Percentiles rank a stretch among this genome's conserved stretches.
These are phyloP conservation scores for Chromoteleia sp. DNA, from an alignment of 2,888 invertebrate species.

Conservation along the genomic window DNA sequence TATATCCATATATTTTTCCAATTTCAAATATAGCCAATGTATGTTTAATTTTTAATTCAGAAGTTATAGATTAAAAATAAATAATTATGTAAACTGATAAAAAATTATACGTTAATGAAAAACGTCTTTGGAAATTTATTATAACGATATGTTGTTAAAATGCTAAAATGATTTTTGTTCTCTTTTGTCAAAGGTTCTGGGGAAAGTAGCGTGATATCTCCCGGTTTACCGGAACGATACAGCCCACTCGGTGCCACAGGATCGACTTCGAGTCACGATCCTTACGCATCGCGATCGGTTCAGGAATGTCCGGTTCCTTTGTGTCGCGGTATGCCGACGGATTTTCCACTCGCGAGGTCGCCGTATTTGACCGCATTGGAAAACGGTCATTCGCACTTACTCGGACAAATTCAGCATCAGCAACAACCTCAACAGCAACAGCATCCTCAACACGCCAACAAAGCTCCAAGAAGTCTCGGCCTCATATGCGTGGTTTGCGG, in stretches of 20 bases:
- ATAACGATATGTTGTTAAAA: too few species aligned
- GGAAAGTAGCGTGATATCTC: conserved; percentile 83
- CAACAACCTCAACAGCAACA: conserved; percentile 75
- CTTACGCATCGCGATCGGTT: conserved; percentile 81
- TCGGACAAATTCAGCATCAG: conserved; percentile 78
- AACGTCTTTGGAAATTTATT: too few species aligned
- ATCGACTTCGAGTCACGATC: conserved; percentile 81
- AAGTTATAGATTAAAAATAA: too few species aligned
- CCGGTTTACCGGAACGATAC: conserved; percentile 83
- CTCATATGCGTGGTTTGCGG: conserved; percentile 98
- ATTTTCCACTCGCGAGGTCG: conserved; percentile 81
- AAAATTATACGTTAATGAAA: too few species aligned
- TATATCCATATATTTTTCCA: too few species aligned
- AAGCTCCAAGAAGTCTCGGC: conserved; percentile 87
- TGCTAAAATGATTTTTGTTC: too few species aligned
- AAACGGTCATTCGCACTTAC: conserved; percentile 82
- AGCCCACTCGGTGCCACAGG: conserved; percentile 82
- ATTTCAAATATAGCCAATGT: too few species aligned
- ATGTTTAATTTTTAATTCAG: too few species aligned
- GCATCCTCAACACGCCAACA: conserved; percentile 79
- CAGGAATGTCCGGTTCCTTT: conserved; percentile 83
- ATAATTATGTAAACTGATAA: too few species aligned
- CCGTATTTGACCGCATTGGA: conserved; percentile 83
- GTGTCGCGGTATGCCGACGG: conserved; percentile 81
- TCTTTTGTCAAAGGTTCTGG: conserved; percentile 77